phyloP scores from a whole-genome alignment of 2,888 invertebrate genomes.

The Acanthopleura granulata region DNA sequence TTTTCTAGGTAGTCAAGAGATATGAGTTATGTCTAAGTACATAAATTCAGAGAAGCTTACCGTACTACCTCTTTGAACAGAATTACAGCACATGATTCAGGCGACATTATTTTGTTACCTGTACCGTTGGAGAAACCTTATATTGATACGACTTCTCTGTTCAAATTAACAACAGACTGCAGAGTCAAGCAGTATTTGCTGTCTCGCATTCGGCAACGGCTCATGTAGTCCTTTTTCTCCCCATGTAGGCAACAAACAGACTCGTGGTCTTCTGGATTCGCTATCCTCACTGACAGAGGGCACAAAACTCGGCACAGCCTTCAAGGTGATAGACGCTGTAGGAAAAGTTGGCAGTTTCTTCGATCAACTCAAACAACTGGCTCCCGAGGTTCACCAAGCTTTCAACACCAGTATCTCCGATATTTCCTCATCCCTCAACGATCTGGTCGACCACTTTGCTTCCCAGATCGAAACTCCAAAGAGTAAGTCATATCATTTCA shows the following conservation, averaged over 20 bases:
- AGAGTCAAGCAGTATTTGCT: no score
- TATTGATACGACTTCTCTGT: no score
- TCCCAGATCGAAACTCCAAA: background rate
- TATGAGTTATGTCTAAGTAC: no score
- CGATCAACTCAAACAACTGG: conserved; percentile 15
- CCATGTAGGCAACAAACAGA: background rate
- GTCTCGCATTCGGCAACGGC: no score
- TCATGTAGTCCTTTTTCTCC: no score
- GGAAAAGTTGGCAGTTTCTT: conserved; percentile 21
- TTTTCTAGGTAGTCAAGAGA: no score
- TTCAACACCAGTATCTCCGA: conserved; percentile 19
- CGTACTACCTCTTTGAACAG: no score
- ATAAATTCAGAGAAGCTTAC: no score
- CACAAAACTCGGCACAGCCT: conserved; percentile 20
- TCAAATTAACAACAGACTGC: no score
- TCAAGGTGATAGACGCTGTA: conserved; percentile 21
- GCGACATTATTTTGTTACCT: no score
- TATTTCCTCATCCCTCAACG: conserved; percentile 1
- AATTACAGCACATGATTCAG: no score
- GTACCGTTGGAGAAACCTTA: no score
- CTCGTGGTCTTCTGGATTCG: conserved; percentile 13
- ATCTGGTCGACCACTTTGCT: conserved; percentile 14
- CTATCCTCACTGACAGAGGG: background rate
- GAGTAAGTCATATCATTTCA: background rate
- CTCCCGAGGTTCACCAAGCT: conserved; percentile 20